phyloP scores from a whole-genome alignment of 2,888 invertebrate genomes.

The Acleris emargana region DNA sequence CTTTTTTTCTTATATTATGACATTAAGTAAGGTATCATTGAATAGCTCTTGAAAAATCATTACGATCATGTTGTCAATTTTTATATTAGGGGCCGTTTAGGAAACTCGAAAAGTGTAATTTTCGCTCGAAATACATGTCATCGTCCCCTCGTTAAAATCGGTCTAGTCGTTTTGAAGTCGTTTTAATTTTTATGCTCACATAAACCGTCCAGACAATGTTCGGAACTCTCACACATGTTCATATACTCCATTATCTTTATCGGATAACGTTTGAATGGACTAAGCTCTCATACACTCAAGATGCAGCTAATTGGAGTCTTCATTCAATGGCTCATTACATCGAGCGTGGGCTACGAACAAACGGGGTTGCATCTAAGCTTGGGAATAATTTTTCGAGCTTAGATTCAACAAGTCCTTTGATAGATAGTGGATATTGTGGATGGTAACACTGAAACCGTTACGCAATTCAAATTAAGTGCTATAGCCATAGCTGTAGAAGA shows the following conservation, averaged over 20 bases:
- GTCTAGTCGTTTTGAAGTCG: too few relatives aligned
- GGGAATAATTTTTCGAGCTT: neutral
- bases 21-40: too few relatives aligned
- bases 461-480: too few relatives aligned
- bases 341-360: constrained; percentile 30
- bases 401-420: neutral
- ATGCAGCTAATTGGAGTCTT: constrained; percentile 65
- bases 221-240: constrained; percentile 22
- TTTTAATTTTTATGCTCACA: constrained; percentile 7
- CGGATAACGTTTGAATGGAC: constrained; percentile 70
- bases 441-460: neutral
- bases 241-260: constrained; percentile 63
- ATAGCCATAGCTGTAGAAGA: too few relatives aligned
- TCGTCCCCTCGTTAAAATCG: too few relatives aligned
- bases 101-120: too few relatives aligned
- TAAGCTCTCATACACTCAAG: constrained; percentile 65
- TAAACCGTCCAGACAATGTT: constrained; percentile 22
- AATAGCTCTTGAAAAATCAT: too few relatives aligned
- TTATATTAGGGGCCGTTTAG: too few relatives aligned
- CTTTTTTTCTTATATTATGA: too few relatives aligned
- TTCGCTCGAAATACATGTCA: too few relatives aligned
- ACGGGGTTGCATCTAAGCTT: constrained; percentile 26
- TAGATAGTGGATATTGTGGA: neutral
- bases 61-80: too few relatives aligned
- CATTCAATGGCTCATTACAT: constrained; percentile 68